phyloP scores from a whole-genome alignment of 1,140 invertebrate genomes.

The Penaeus vannamei region DNA sequence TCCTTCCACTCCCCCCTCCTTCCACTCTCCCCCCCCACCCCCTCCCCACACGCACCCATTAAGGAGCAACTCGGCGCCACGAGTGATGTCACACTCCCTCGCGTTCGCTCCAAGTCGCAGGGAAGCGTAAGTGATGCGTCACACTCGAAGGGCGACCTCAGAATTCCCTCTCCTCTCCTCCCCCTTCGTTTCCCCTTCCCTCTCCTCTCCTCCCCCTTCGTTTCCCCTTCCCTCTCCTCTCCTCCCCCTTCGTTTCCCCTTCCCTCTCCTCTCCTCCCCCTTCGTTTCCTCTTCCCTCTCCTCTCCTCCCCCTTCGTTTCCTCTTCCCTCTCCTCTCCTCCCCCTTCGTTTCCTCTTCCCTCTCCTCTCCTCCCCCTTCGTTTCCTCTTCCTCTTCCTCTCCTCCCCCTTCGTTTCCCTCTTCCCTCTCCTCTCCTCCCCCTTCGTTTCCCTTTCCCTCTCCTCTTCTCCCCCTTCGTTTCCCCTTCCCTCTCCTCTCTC shows the following conservation, averaged over 20 bases:
- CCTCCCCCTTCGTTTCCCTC: neutral
- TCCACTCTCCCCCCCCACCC: too few relatives aligned
- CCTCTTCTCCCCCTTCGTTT: neutral
- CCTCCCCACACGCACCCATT: neutral
- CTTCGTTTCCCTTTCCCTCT: neutral
- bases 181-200: neutral
- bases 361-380: neutral
- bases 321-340: neutral
- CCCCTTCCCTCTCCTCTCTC: neutral
- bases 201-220: neutral
- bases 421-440: neutral
- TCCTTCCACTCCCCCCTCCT: too few relatives aligned
- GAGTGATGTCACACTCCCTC: too few relatives aligned
- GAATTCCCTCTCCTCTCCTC: neutral
- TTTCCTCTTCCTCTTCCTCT: neutral
- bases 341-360: neutral
- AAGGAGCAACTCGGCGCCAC: too few relatives aligned
- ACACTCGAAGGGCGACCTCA: too few relatives aligned
- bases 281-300: neutral
- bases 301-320: neutral
- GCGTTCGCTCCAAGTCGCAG: too few relatives aligned
- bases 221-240: neutral
- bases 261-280: too few relatives aligned
- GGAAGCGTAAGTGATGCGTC: too few relatives aligned
- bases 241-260: neutral